A percentile compares a stretch with the other conserved stretches of the same genome.
Conservation (phyloP, 2,888 invertebrate species). For the Zootermopsis nevadensis region DNA sequence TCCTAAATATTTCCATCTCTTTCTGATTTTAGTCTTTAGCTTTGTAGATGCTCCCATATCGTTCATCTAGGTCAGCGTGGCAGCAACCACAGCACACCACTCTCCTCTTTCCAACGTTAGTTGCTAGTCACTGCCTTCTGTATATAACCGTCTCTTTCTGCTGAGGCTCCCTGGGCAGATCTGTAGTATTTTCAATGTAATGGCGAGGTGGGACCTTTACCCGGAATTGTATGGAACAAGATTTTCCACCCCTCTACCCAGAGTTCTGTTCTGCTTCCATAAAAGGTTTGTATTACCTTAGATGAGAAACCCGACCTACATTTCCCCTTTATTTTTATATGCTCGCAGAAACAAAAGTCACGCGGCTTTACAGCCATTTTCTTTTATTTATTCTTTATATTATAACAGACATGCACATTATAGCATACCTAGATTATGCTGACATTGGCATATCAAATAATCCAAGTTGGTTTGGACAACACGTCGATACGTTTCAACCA, state of each 20-base stretch:
- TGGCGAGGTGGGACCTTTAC: neutral
- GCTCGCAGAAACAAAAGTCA: neutral
- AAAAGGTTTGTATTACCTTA: slow-evolving; percentile 3
- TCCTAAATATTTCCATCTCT: slow-evolving; percentile 24
- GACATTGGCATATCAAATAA: neutral
- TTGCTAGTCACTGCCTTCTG: neutral
- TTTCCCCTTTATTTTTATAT: neutral
- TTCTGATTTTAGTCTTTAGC: neutral
- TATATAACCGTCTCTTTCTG: neutral
- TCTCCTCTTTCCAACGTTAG: neutral
- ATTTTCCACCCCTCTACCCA: neutral
- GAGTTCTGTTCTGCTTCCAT: neutral
- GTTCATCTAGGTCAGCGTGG: neutral
- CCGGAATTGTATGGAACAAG: slow-evolving; percentile 2
- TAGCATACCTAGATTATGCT: neutral
- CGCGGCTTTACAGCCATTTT: neutral
- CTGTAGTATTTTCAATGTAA: neutral
- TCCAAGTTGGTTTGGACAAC: neutral
- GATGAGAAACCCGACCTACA: neutral
- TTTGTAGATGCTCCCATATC: neutral
- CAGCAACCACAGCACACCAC: neutral
- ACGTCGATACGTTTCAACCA: no score
- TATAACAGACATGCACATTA: neutral
- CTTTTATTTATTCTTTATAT: neutral
- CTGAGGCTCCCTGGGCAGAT: neutral